phyloP scores from a whole-genome alignment of 2,888 invertebrate species.

The Hirtodrosophila duncani region DNA sequence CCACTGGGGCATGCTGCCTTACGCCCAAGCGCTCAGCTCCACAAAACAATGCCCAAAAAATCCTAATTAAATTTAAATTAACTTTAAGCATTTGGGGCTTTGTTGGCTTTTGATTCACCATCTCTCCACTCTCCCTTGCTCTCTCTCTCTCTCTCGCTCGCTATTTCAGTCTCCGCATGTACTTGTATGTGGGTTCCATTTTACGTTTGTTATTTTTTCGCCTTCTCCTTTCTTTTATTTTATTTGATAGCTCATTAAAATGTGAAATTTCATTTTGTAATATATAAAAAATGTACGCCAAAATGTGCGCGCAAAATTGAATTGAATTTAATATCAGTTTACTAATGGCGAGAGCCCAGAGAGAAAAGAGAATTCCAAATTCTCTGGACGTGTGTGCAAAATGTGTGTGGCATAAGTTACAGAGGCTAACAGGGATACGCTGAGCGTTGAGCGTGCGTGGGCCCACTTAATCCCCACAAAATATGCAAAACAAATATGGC shows the following conservation, averaged over 20 bases:
- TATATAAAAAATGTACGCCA: constrained; percentile 10
- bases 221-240: constrained; percentile 34
- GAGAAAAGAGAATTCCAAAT: background rate
- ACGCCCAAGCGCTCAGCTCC: background rate
- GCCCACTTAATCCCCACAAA: constrained; percentile 39
- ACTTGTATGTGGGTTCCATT: constrained; percentile 31
- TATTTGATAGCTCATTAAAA: constrained; percentile 69
- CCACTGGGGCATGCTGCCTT: constrained; percentile 44
- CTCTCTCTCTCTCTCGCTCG: constrained; percentile 1
- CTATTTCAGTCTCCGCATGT: background rate
- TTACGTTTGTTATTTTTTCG: constrained; percentile 41
- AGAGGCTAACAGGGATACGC: constrained; percentile 3
- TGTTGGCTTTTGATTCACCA: constrained; percentile 67
- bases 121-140: constrained; percentile 38
- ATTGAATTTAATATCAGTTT: constrained; percentile 70
- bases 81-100: constrained; percentile 66
- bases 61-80: constrained; percentile 72
- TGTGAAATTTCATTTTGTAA: constrained; percentile 59
- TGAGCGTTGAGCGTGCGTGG: too few relatives aligned
- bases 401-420: background rate
- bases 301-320: constrained; percentile 43
- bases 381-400: constrained; percentile 11
- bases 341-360: constrained; percentile 45
- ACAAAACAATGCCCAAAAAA: constrained; percentile 55
- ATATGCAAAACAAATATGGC: constrained; percentile 62